Evolutionary conservation across 2,797 vertebrate species (phyloP), one percentile per base, ranked within the genome.

Genomic region (Lindbergichthys nudifrons): DNA sequence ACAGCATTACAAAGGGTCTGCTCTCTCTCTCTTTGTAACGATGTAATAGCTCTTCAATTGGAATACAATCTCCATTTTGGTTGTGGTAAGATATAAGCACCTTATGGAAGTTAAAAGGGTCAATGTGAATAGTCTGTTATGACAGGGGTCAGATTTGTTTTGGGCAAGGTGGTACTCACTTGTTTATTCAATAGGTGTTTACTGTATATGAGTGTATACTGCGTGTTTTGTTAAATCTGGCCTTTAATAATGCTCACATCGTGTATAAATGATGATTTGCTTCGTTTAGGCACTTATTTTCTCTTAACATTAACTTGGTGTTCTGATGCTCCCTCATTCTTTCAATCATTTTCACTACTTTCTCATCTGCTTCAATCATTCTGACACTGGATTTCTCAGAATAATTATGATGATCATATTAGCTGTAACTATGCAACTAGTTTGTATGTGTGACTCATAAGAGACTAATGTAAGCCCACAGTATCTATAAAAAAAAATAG

Each of bases 21-120:
- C 60, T 45, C 47, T 45, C 47, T 78, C 63, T 84, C 65, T 63
- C 7, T 73, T 2, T 72, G 13, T 59, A 77, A 73, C 66, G 10
- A 79, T 79, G 74, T 80, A 81, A 79, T 70, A 71, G 68, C 52
- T 75, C 16, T 52, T 65, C 21, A 70, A 48, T 72, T 63, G 41
- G 1, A 75, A 39, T 69, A 50, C 68, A 79, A 50, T 32, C 18
- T n/a, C 36, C 45, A 14, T 73, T 45, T 65, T 74, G n/a, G 42
- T 61, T 65, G n/a, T 65, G 52, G 26, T 19, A 65, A 42, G 21
- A 63, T 65, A 53, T 69, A 50, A 59, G 12, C 8, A 51, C 51
- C 3, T 51, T 16, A 79, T 75, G 21, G 23, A 23, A 68, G 65
- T 12, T 59, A 6, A 69, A 57, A 50, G 65, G 16, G 10, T 64